A percentile compares a stretch with the other conserved stretches of the same genome.
Conservation (phyloP, 2,113 vertebrate genomes). For the Grus americana region DNA sequence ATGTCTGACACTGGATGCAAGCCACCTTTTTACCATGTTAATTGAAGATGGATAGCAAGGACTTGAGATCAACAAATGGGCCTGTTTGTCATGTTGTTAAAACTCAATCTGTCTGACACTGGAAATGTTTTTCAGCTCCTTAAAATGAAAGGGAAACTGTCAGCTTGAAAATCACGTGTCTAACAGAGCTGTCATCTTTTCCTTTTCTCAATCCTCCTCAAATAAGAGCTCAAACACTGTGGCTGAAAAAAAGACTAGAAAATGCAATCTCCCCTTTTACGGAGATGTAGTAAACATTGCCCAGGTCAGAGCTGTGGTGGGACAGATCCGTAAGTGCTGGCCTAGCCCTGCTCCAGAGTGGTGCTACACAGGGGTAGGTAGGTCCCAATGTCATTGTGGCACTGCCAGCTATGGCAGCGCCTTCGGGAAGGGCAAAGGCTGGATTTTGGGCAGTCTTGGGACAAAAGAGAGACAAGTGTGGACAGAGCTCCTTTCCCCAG, state of each 20-base stretch:
- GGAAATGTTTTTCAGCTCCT: constrained; percentile 52
- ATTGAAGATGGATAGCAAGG: constrained; percentile 35
- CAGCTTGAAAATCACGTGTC: constrained; percentile 52
- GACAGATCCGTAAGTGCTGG: neutral
- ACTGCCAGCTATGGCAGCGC: neutral
- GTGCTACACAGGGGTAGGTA: neutral
- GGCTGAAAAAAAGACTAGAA: neutral
- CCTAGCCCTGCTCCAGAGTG: neutral
- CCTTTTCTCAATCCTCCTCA: neutral
- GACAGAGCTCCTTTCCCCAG: neutral
- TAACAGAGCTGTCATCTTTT: constrained; percentile 35
- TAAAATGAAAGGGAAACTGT: constrained; percentile 61
- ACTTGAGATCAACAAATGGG: constrained; percentile 60
- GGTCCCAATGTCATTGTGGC: fast-evolving
- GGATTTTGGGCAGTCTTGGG: neutral
- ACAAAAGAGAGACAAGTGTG: neutral
- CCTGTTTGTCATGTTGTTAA: constrained; percentile 63
- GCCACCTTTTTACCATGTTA: constrained; percentile 59
- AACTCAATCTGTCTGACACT: constrained; percentile 53
- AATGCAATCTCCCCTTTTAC: neutral
- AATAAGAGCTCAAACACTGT: neutral
- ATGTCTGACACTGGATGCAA: constrained; percentile 11
- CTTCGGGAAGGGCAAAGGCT: neutral
- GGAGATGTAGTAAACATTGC: neutral
- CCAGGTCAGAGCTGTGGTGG: neutral